phyloP scores from a whole-genome alignment of 2,797 vertebrate genomes.

The Sebastolobus altivelis region DNA sequence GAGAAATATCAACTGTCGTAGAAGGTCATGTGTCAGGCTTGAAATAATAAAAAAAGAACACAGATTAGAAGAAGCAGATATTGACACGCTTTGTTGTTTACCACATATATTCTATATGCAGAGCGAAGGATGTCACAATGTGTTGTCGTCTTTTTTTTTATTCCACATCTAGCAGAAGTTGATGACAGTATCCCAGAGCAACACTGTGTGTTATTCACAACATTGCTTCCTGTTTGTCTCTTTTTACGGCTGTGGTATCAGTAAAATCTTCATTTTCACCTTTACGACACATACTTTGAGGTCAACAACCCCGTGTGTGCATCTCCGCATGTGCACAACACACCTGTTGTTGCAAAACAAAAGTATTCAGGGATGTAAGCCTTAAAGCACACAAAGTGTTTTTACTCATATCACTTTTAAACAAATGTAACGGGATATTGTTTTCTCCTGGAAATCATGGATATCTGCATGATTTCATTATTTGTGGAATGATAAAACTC shows the following conservation, averaged over 20 bases:
- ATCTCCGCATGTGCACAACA: conserved; percentile 23
- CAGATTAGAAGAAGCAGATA: neutral
- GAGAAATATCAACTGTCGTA: conserved; percentile 48
- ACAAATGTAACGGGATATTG: neutral
- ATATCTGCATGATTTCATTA: neutral
- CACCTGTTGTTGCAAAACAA: conserved; percentile 33
- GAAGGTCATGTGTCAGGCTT: neutral
- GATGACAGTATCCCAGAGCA: conserved; percentile 20
- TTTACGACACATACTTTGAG: conserved; percentile 52
- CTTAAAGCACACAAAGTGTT: neutral
- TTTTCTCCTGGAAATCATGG: neutral
- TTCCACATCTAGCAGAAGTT: conserved; percentile 17
- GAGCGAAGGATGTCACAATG: neutral
- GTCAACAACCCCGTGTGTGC: conserved; percentile 24
- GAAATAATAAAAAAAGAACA: neutral
- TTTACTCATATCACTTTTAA: neutral
- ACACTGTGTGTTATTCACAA: conserved; percentile 50
- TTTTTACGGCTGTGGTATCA: conserved; percentile 61
- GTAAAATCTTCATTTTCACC: conserved; percentile 64
- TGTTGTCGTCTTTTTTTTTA: neutral
- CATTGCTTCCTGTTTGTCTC: conserved; percentile 82
- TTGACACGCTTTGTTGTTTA: neutral
- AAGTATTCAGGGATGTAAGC: neutral
- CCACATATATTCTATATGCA: conserved; percentile 5
- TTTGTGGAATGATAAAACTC: neutral